phyloP scores from a whole-genome alignment of 2,888 invertebrate species.

The Sinelater perroti region DNA sequence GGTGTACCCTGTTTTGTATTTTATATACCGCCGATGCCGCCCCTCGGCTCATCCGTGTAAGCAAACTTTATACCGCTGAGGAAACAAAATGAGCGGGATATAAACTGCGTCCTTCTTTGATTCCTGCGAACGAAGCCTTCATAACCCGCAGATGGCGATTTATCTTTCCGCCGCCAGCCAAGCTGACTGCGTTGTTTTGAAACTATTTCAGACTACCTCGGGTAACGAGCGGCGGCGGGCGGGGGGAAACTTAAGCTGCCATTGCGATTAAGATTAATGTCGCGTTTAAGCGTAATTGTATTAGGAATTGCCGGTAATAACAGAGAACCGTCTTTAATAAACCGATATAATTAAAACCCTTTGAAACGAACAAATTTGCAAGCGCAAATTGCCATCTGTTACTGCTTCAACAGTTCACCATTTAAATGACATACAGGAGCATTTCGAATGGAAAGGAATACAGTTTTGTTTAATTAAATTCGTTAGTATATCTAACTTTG shows the following conservation, averaged over 20 bases:
- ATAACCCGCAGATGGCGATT: background rate
- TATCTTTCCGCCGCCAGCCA: conserved; percentile 1
- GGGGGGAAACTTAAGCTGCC: conserved; percentile 2
- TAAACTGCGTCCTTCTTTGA: conserved; percentile 7
- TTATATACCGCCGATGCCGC: conserved; percentile 9
- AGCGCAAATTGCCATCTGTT: conserved; percentile 7
- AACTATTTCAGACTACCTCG: conserved; percentile 11
- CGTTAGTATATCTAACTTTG: too few relatives aligned
- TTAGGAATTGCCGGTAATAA: conserved; percentile 12
- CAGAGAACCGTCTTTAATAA: conserved; percentile 12
- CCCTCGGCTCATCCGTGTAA: conserved; percentile 20
- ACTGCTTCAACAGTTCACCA: background rate
- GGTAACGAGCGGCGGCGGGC: background rate
- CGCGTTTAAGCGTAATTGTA: conserved; percentile 12
- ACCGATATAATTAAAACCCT: conserved; percentile 14
- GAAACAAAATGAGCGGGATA: background rate
- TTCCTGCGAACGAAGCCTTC: conserved; percentile 1
- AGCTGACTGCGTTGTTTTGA: conserved; percentile 1
- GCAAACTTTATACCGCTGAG: conserved; percentile 23
- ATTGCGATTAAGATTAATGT: conserved; percentile 17
- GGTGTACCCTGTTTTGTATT: conserved; percentile 26
- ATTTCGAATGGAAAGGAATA: too few relatives aligned
- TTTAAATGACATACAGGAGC: too few relatives aligned
- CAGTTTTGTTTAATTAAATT: too few relatives aligned
- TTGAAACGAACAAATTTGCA: conserved; percentile 15